Conservation (phyloP, 2,888 invertebrate species). For the Cotesia congregata region DNA sequence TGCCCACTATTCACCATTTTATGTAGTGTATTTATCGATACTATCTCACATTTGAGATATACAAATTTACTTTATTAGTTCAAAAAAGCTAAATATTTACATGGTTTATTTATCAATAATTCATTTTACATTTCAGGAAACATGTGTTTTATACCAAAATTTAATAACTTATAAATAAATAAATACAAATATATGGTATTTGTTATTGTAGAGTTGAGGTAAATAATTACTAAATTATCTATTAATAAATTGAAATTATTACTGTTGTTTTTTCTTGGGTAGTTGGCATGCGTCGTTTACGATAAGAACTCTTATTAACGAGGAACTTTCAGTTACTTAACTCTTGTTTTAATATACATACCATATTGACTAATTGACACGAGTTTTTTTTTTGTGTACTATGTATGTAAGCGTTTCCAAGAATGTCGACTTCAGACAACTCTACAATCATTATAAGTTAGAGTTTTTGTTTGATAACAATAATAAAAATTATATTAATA, state of each 20-base stretch:
- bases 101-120: background rate
- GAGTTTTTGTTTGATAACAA: background rate
- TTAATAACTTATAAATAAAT: too few relatives aligned
- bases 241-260: background rate
- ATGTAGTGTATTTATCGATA: background rate
- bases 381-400: background rate
- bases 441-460: background rate
- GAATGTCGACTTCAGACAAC: background rate
- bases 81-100: background rate
- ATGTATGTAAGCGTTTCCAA: background rate
- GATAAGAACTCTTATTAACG: background rate
- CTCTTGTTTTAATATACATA: background rate
- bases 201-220: background rate
- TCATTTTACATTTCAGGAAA: background rate
- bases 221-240: slow-evolving; percentile 26
- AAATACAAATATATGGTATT: background rate
- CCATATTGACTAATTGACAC: background rate
- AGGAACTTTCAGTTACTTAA: background rate
- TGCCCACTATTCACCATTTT: background rate
- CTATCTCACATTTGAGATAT: background rate
- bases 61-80: background rate
- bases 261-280: background rate
- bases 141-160: too few relatives aligned
- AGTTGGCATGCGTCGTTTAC: background rate
- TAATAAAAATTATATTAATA: background rate